A percentile compares a stretch with the other conserved stretches of the same genome.
Conservation (phyloP, 2,113 vertebrate species). For the Ciconia stormi region DNA sequence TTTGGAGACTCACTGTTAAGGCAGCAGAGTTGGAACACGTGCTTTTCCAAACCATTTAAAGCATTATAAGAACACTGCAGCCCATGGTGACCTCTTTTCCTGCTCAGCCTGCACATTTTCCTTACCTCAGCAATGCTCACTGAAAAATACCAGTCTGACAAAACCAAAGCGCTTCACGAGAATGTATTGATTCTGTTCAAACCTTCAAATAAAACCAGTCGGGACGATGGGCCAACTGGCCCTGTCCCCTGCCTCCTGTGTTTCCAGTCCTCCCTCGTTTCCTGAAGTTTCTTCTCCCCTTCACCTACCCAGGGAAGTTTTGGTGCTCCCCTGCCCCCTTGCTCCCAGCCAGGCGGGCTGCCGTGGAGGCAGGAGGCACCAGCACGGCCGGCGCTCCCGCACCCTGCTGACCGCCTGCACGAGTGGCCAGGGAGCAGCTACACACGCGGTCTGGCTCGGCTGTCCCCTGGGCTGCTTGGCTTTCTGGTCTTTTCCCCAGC, state of each 20-base stretch:
- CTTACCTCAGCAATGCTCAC: not conserved
- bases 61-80: not conserved
- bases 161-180: not conserved
- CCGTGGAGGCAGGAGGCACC: not conserved
- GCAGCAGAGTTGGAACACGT: not conserved
- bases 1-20: not conserved
- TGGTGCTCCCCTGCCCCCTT: not conserved
- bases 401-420: not conserved
- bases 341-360: not conserved
- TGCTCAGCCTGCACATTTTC: not conserved
- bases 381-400: fast-evolving
- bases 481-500: not conserved
- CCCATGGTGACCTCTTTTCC: not conserved
- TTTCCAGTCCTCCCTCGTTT: not conserved
- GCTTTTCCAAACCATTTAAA: not conserved
- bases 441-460: not conserved
- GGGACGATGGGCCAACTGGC: not conserved
- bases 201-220: not conserved
- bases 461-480: not conserved
- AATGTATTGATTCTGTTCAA: not conserved
- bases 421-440: not conserved
- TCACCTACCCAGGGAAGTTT: not conserved
- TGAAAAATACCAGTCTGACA: not conserved
- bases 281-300: not conserved
- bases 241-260: not conserved